Evolutionary conservation across 92 coral and sea anemone genomes (phyloP), one percentile per base, ranked within the genome.

Genomic region (Galaxea fascicularis): DNA sequence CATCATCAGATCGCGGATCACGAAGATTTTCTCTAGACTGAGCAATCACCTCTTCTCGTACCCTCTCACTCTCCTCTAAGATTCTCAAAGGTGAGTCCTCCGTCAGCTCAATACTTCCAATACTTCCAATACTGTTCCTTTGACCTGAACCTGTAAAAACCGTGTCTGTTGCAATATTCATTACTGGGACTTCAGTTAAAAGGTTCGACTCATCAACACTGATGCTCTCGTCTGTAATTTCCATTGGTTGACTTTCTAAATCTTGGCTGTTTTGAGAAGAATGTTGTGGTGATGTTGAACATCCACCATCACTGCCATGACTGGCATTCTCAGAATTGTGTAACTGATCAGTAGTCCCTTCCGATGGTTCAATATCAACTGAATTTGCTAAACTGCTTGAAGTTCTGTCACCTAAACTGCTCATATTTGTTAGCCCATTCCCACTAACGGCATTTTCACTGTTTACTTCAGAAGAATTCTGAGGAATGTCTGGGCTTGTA

Each of bases 11-110:
- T 25, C 45, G 75, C 28, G 74, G 82, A 52, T 71, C 86, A 25
- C 45, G 86, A 13, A 89, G 41, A 56, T 90, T 74, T 21, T 87
- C 94, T 4, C 74, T 88, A 3, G 92, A 85, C 12, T 84, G 86
- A 16, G 92, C 83, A 4, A 83, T 87, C 72, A 79, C 92, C 49
- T 94, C 95, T 49, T 90, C 93, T 39, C 81, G 89, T 4, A 86
- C 96, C 26, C 85, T 84, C 22, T 92, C 98, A 45, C 90, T 88
- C 86, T 95, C 98, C 64, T 93, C 98, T 53, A 95, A 64, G 39
- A 95, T 90, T 78, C 98, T 81, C 59, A 94, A 82, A 12, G 98
- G 98, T 0, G 98, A 94, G 74, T 94, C 98, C 57, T 92, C 94
- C 35, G 98, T 94, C 79, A 94, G 82, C 80, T 94, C 98, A 80